These are phyloP conservation scores for Lates japonicus DNA, from an alignment of 2,797 vertebrate species.

Conservation along the genomic window DNA sequence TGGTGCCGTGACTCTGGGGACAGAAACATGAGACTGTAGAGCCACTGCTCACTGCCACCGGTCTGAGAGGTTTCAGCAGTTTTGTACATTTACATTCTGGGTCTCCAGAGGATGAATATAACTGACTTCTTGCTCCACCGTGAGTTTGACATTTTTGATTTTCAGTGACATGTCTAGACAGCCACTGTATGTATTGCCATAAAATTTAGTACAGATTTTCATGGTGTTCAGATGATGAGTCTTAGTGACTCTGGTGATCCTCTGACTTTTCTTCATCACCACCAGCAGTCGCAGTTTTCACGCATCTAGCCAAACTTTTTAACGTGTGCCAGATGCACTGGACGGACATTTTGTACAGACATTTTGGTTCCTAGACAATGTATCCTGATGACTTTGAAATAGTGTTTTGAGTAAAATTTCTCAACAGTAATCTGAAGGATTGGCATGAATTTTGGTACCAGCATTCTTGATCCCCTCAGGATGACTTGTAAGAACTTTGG, in stretches of 20 bases:
- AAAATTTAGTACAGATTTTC: background rate
- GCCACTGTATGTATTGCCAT: background rate
- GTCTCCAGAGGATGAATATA: background rate
- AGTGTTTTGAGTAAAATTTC: background rate
- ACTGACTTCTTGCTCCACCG: background rate
- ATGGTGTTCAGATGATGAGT: background rate
- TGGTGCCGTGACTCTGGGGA: background rate
- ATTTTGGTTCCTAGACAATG: background rate
- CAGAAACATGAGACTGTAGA: background rate
- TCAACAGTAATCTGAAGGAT: background rate
- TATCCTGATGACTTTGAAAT: background rate
- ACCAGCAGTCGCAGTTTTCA: background rate
- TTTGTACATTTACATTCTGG: background rate
- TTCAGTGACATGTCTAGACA: background rate
- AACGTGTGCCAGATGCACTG: background rate
- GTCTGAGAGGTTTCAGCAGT: constrained; percentile 10
- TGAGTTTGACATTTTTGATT: background rate
- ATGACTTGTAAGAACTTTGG: background rate
- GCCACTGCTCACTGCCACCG: background rate
- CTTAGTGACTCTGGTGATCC: background rate
- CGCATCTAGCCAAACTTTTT: background rate
- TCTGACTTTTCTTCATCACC: background rate
- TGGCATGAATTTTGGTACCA: background rate
- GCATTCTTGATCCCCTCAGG: background rate
- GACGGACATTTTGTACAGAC: background rate